phyloP scores from a whole-genome alignment of 1,140 invertebrate species.

The Drosophila novamexicana region DNA sequence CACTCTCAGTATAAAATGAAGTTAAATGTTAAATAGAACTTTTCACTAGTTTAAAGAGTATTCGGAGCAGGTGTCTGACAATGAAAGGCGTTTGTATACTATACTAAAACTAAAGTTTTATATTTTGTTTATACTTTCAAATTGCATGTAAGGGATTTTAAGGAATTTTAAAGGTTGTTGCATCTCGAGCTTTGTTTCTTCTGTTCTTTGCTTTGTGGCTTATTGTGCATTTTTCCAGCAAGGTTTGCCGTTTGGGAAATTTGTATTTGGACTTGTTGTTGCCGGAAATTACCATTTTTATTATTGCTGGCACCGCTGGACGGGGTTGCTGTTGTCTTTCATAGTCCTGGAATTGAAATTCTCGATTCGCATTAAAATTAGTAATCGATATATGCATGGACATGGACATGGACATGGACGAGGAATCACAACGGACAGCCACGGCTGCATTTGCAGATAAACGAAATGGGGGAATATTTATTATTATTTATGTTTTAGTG shows the following conservation, averaged over 20 bases:
- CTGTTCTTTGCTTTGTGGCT: slow-evolving; percentile 52
- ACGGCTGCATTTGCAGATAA: slow-evolving; percentile 1
- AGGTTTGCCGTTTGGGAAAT: slow-evolving; percentile 70
- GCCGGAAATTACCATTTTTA: slow-evolving; percentile 77
- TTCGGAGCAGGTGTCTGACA: no score
- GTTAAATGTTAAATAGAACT: no score
- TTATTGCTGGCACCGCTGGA: slow-evolving; percentile 63
- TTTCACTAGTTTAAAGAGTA: no score
- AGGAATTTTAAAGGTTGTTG: no score
- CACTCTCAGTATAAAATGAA: no score
- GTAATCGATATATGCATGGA: slow-evolving; percentile 76
- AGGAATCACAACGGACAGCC: no score
- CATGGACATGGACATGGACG: slow-evolving; percentile 37
- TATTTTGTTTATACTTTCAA: no score
- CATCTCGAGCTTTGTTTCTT: no score
- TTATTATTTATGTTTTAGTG: slow-evolving; percentile 8
- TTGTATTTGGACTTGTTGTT: slow-evolving; percentile 65
- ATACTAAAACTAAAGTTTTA: no score
- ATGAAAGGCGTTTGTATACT: no score
- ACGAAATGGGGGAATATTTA: background rate
- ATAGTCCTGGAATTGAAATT: slow-evolving; percentile 59
- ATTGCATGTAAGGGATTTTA: no score
- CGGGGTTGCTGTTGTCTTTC: background rate
- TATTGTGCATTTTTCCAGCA: slow-evolving; percentile 69
- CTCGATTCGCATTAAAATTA: slow-evolving; percentile 69